A percentile compares a stretch with the other conserved stretches of the same genome.
These are phyloP conservation scores for Turritopsis rubra DNA, from an alignment of 30 jellyfish, hydroid and myxozoan genomes.

Conservation along the genomic window DNA sequence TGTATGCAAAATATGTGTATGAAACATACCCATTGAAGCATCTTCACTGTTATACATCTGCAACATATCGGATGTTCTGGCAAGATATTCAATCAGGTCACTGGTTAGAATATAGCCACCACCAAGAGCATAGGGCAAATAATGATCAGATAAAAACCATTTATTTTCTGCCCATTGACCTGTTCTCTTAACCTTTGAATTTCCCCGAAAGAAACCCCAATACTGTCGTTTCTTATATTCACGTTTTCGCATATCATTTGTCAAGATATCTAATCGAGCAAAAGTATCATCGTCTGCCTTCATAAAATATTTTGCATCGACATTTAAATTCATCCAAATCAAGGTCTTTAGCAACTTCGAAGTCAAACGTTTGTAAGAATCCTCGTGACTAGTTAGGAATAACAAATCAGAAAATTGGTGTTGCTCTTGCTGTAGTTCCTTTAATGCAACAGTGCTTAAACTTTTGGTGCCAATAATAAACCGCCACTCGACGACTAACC, in stretches of 20 bases:
- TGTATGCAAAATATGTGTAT: too few species aligned
- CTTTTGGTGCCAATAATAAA: conserved; percentile 64
- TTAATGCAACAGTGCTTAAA: conserved; percentile 4
- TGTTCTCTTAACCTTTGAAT: conserved; percentile 66
- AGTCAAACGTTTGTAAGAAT: conserved; percentile 54
- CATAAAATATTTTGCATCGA: conserved; percentile 46
- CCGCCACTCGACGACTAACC: conserved; percentile 25
- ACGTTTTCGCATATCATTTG: conserved; percentile 29
- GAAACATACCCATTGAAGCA: conserved; percentile 85
- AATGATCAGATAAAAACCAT: conserved; percentile 92
- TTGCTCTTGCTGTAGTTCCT: conserved; percentile 41
- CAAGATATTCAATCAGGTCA: conserved; percentile 56
- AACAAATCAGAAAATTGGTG: conserved; percentile 46
- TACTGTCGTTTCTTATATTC: conserved; percentile 51
- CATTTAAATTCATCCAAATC: conserved; percentile 47
- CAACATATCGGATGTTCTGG: conserved; percentile 42
- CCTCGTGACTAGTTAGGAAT: conserved; percentile 45
- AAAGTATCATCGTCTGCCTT: conserved; percentile 91
- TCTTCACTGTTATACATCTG: conserved; percentile 88
- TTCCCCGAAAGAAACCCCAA: conserved; percentile 96
- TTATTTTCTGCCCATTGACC: conserved; percentile 92
- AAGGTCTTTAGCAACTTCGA: conserved; percentile 55
- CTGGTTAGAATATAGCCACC: conserved; percentile 85
- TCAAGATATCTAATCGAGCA: conserved; percentile 61
- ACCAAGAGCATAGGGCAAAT: conserved; percentile 96